Base-by-base conservation (phyloP, 2,797 vertebrate species). In the Notoglanidium macrostoma region DNA sequence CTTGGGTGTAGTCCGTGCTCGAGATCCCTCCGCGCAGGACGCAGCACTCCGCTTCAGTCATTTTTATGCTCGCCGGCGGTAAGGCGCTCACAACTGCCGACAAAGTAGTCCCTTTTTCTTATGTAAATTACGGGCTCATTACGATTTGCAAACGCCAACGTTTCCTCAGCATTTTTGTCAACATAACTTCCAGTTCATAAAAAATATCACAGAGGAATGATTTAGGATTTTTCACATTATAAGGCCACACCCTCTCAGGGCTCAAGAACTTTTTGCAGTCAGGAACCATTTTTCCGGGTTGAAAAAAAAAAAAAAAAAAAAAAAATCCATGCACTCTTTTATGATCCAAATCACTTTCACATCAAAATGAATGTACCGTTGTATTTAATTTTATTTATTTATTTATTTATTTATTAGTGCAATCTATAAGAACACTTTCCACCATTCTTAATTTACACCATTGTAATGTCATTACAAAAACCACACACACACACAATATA, bases 1-100 rank as follows among this genome's bases (percentile, higher is more conserved):
- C 94, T 85, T 94, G 95, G 96, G 96, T 96, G 96, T 96, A 96
- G 95, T 95, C 96, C 93, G 86, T 92, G 82, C 90, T 91, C 93
- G 0, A 78, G 93, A 96, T 96, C 95, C 89, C 93, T 96, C 95
- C 96, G 96, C 92, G 44, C 68, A 84, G 11, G 85, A 68, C 82
- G 74, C 77, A 26, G 32, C 67, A 84, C 84, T 15, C 84, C 74
- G 85, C 49, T 80, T 92, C 68, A 81, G 72, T 70, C 82, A 49
- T 76, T 70, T 76, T 86, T 74, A 86, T 81, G 32, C 67, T 3
- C n/a, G 80, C 78, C 67, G 51, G 32, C 70, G 46, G 54, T 61
- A 14, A 72, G 11, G 21, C 78, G 1, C 5, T 61, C 44, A 85
- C 79, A 85, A 54, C 85, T 80, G 23, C 84, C 59, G 12, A 49